Percentiles rank a stretch among this genome's conserved stretches.
These are phyloP conservation scores for Cephus pulcher DNA, from an alignment of 2,888 invertebrate species.

Conservation along the genomic window DNA sequence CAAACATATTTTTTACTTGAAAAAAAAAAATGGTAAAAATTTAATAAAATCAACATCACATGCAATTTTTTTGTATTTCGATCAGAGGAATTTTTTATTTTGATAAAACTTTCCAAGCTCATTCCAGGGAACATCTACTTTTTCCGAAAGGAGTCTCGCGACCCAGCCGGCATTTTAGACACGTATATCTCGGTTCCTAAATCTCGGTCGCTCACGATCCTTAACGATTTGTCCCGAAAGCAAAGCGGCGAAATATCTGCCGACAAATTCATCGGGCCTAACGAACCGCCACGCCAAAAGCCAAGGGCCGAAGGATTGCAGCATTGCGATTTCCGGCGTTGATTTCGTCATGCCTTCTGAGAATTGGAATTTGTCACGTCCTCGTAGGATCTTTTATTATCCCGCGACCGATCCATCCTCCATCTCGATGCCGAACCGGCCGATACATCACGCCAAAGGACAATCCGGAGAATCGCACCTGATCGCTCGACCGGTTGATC, in stretches of 20 bases:
- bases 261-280: conserved; percentile 13
- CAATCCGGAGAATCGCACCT: conserved; percentile 26
- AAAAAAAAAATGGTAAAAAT: too few species aligned
- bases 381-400: conserved; percentile 8
- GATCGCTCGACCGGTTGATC: conserved; percentile 28
- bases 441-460: conserved; percentile 45
- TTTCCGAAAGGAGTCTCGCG: neutral
- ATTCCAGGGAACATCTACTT: neutral
- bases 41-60: too few species aligned
- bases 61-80: too few species aligned
- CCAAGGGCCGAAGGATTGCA: neutral
- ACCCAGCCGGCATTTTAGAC: neutral
- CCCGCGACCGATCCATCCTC: conserved; percentile 20
- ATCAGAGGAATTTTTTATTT: neutral
- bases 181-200: conserved; percentile 42
- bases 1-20: neutral
- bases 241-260: neutral
- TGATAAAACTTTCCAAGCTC: neutral
- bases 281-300: conserved; percentile 18
- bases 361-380: conserved; percentile 22
- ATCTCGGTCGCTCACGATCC: conserved; percentile 47
- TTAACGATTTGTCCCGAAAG: conserved; percentile 40
- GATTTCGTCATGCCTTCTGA: conserved; percentile 8
- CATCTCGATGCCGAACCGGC: conserved; percentile 16
- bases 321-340: conserved; percentile 13